A percentile compares a stretch with the other conserved stretches of the same genome.
Conservation (phyloP, 2,888 invertebrate genomes). For the Erebia epiphron region DNA sequence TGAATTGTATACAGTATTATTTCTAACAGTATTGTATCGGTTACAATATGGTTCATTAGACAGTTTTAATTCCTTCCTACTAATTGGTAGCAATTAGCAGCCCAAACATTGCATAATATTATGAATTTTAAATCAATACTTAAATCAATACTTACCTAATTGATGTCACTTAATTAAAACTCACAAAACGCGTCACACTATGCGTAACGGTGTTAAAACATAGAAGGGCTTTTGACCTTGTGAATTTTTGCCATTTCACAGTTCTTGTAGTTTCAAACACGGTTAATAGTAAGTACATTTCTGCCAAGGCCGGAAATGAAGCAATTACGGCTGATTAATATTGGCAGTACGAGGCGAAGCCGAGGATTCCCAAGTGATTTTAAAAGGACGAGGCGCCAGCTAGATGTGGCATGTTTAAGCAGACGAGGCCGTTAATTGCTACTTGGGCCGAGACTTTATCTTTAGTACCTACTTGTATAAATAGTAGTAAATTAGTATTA, state of each 20-base stretch:
- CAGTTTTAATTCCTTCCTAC: not conserved
- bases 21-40: not conserved
- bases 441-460: too few species aligned
- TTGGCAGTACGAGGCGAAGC: too few species aligned
- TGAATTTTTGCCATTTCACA: not conserved
- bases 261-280: not conserved
- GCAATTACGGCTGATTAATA: too few species aligned
- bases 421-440: too few species aligned
- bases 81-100: not conserved
- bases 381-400: too few species aligned
- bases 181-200: not conserved
- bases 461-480: too few species aligned
- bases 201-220: not conserved
- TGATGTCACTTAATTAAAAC: not conserved
- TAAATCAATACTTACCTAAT: not conserved
- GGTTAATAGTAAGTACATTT: not conserved
- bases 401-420: too few species aligned
- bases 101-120: not conserved
- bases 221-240: not conserved
- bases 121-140: not conserved
- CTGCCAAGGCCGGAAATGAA: too few species aligned
- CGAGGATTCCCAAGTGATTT: too few species aligned
- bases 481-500: too few species aligned
- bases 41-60: not conserved
- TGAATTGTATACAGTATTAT: not conserved